Evolutionary conservation across 1,140 invertebrate species (phyloP), one percentile per base, ranked within the genome.

Genomic region (Chelonus insularis): DNA sequence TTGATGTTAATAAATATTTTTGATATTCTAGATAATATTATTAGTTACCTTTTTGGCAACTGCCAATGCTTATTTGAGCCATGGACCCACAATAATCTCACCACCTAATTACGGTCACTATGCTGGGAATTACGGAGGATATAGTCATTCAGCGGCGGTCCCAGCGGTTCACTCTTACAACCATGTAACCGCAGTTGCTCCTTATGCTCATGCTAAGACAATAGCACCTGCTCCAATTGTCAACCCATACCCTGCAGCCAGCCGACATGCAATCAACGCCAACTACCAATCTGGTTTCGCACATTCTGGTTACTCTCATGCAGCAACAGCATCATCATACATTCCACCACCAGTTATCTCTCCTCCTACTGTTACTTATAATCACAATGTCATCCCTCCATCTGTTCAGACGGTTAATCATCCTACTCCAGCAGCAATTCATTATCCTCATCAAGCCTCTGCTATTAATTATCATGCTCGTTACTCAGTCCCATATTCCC

Each of bases 311-410:
- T 29, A 29, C 9, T 9, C 50, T 14, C n/a, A n/a, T 34, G 3
- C 50, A 20, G 50, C 45, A n/a, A 12, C 45, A n/a, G 3, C 18
- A 7, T n/a, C 23, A 34, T 12, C 32, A 12, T 36, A 52, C 14
- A 5, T 52, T 7, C 50, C 50, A 6, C 50, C 50, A 16, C 50
- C 50, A 34, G 50, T 52, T 12, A 18, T 52, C 2, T n/a, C 29
- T 12, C 50, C 50, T 14, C 50, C 50, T 32, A 34, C 50, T 34
- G 50, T 52, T 12, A 34, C 50, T 52, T 52, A 52, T 21, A 52
- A 52, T 14, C 23, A 52, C 25, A 52, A 52, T 34, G 25, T 52
- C n/a, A 34, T 52, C 34, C 50, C 50, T 7, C 50, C 50, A 2
- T 52, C 50, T 29, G 25, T 52, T 4, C 50, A 52, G 5, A 52